Evolutionary conservation across 2,797 vertebrate genomes (phyloP).

Genomic region (Chaetodon trifasciatus): DNA sequence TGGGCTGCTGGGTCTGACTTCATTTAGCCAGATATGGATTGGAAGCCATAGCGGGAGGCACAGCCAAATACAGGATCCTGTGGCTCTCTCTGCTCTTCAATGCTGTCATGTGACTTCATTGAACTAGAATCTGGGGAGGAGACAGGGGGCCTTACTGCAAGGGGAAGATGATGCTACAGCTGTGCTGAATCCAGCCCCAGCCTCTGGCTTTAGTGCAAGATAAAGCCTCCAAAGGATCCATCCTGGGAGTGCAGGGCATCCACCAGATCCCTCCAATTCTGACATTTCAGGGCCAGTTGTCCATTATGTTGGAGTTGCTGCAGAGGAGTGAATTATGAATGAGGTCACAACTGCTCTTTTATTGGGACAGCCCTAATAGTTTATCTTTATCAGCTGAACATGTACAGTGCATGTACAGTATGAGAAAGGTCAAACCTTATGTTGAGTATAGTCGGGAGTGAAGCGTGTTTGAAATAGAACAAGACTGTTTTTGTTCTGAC

Average conservation of each 20-base stretch:
- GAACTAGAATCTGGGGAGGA: constrained; percentile 20
- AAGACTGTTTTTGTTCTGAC: constrained; percentile 15
- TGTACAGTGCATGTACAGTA: constrained; percentile 13
- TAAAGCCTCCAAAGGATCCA: constrained; percentile 46
- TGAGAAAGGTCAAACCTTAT: constrained; percentile 1
- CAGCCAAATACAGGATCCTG: constrained; percentile 21
- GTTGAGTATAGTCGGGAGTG: neutral
- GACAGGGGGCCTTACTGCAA: constrained; percentile 8
- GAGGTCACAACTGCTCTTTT: constrained; percentile 29
- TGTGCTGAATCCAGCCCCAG: constrained; percentile 42
- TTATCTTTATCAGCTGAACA: constrained; percentile 16
- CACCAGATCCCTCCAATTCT: constrained; percentile 33
- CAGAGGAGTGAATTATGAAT: constrained; percentile 33
- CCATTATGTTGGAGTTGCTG: constrained; percentile 25
- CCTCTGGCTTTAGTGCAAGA: constrained; percentile 36
- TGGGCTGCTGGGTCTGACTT: constrained; percentile 2
- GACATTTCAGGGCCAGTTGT: constrained; percentile 40
- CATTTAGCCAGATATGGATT: constrained; percentile 27
- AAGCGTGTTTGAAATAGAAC: constrained; percentile 19
- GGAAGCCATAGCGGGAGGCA: neutral
- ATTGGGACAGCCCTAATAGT: neutral
- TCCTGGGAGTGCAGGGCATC: constrained; percentile 34
- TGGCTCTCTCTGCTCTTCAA: constrained; percentile 15
- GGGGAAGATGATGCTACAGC: constrained; percentile 44
- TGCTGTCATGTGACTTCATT: constrained; percentile 29